phyloP scores from a whole-genome alignment of 2,113 vertebrate species.

The Rhipidura dahli region DNA sequence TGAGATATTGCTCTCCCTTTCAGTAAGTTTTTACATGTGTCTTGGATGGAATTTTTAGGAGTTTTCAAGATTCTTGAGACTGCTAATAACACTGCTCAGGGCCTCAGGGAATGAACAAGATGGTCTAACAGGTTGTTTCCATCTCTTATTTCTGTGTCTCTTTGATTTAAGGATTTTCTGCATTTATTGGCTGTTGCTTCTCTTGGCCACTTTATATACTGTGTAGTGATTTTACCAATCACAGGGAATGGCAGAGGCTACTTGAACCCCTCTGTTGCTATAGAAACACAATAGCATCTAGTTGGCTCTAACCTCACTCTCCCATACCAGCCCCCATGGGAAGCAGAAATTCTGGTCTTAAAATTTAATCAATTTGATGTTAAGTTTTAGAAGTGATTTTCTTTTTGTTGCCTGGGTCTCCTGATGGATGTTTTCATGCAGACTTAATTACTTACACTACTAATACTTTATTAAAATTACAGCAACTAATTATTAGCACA shows the following conservation, averaged over 20 bases:
- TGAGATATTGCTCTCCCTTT: conserved; percentile 11
- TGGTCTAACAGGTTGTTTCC: conserved; percentile 45
- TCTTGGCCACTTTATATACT: conserved; percentile 12
- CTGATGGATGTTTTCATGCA: not conserved
- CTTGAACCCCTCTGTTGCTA: conserved; percentile 11
- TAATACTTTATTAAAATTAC: conserved; percentile 9
- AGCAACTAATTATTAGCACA: conserved; percentile 16
- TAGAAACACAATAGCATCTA: conserved; percentile 55
- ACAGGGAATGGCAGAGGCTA: conserved; percentile 25
- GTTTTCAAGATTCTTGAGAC: conserved; percentile 30
- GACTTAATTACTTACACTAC: conserved; percentile 17
- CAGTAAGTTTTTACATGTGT: conserved; percentile 30
- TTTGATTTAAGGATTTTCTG: conserved; percentile 62
- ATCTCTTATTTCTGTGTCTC: conserved; percentile 28
- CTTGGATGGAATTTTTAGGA: conserved; percentile 23
- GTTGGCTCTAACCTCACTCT: conserved; percentile 16
- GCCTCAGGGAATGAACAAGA: not conserved
- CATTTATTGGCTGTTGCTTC: conserved; percentile 41
- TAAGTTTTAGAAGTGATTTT: conserved; percentile 44
- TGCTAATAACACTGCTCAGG: conserved; percentile 14
- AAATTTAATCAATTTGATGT: conserved; percentile 60
- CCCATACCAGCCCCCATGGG: conserved; percentile 18
- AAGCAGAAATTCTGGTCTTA: conserved; percentile 39
- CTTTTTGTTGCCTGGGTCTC: conserved; percentile 19
- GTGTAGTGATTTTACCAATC: conserved; percentile 20